Evolutionary conservation across 1,140 invertebrate species (phyloP), one percentile per base, ranked within the genome.

Genomic region (Bombus pyrosoma): DNA sequence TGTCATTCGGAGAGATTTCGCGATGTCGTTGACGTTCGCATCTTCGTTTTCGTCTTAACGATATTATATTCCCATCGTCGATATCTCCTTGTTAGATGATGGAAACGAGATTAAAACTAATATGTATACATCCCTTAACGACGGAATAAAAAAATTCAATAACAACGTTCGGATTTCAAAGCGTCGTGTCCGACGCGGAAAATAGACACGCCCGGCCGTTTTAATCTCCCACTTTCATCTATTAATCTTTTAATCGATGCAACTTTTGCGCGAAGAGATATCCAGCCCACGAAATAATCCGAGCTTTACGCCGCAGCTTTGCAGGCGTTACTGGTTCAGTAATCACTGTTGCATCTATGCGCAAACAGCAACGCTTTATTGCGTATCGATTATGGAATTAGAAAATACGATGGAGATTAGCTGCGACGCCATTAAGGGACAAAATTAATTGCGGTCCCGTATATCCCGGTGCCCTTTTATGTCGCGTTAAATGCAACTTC

Each of bases 311-410:
- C 34, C 12, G 73, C 43, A 68, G 81, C 73, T 83, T 83, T 83
- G 32, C n/a, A 57, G 22, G 73, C 64, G 74, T 77, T 77, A 47
- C 5, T 47, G 74, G 62, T 9, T 13, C 18, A 12, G 28, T 78
- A 83, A 83, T 83, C 81, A 78, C 72, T 76, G 81, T 41, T 77
- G 18, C 81, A 53, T 69, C 74, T 77, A 78, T 57, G 37, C 62
- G 81, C 64, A 69, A 77, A 69, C 81, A 57, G 74, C 43, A 41
- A 83, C 41, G 74, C 28, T 83, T 83, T 83, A 83, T 83, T 69
- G 81, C 41, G 74, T 69, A 83, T 83, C 74, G 81, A 83, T 83
- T 83, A 78, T 69, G 81, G 81, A 78, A 83, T 83, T 83, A 83
- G 81, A 83, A 83, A 83, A 69, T 69, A 83, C 74, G 74, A 39